Evolutionary conservation across 2,113 vertebrate species (phyloP), one percentile per base, ranked within the genome.

Genomic region (Paradoxurus hermaphroditus): DNA sequence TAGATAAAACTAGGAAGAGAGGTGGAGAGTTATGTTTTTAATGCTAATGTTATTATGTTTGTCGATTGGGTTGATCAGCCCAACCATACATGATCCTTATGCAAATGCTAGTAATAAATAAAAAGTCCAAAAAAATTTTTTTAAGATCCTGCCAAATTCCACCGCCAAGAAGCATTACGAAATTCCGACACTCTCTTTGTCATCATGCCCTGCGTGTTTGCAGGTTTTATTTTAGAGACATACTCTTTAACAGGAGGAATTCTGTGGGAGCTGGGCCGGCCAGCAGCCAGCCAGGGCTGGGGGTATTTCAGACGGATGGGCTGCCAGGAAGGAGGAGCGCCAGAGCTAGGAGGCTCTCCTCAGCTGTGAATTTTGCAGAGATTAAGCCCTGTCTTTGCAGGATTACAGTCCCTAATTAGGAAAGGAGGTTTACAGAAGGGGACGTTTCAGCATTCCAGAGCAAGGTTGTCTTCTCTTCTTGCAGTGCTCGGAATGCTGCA

Each of bases 391-490:
- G 53, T 97, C 96, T 96, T 41, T 83, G 79, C 86, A 96, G 86
- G 96, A 92, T 94, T 95, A 49, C 62, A 97, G 94, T n/a, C 96
- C 97, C 98, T 97, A 98, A 98, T 97, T 97, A 98, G 97, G 97
- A 97, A 97, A 96, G 63, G 75, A 97, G 59, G 67, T 84, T 90
- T 82, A 59, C 51, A 73, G 91, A 95, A 75, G 83, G 86, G 86
- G 91, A 41, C 56, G 44, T 91, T 59, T 62, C 63, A n/a, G 95
- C 97, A 98, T 98, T 97, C 97, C 96, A 82, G 86, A 63, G 97
- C 84, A 51, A 51, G 34, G 49, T 14, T 90, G 65, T 90, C 92
- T 84, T 95, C 92, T 90, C 77, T 93, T 75, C 51, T 91, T 36
- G 87, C 39, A 34, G 44, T 82, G 90, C 62, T 49, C 21, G 34